Evolutionary conservation across 2,113 vertebrate species (phyloP), one percentile per base, ranked within the genome.

Genomic region (Poecilia latipinna): DNA sequence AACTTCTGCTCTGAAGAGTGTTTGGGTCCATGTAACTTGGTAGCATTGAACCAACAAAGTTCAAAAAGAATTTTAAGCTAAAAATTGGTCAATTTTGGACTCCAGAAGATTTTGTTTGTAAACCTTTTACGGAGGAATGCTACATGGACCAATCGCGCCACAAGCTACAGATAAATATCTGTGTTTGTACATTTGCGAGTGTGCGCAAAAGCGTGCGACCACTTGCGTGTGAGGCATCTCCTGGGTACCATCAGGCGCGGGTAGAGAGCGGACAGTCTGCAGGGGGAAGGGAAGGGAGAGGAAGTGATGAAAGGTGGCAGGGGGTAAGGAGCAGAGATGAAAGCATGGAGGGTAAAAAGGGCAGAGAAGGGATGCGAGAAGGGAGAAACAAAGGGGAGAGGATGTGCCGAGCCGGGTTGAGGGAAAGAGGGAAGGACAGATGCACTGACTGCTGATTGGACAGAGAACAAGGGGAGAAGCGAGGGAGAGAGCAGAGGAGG

Each of bases 381-480:
- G 71, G 48, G n/a, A 82, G 82, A 61, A 69, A 88, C 71, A 83
- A 85, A 70, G 48, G 85, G 66, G 65, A 74, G 75, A 85, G 75
- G 83, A 77, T 77, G 84, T 72, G 65, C 80, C 3, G 75, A 90
- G 84, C n/a, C 78, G 74, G 87, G 86, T 76, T 83, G 89, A 88
- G 82, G 88, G 26, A 75, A 74, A 81, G 75, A 75, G 70, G 79
- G 72, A 85, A 82, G 84, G 88, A 91, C 86, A 91, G 88, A 89
- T 91, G 89, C 84, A 88, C 86, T 80, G 86, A 88, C 82, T 92
- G 88, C 89, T 89, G 90, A 92, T 91, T 92, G 90, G 90, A 81
- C 65, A 72, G 77, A 88, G 84, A 91, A 83, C 70, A 86, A 80
- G 88, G 80, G 51, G 54, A 63, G 33, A 65, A 74, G 68, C 33